Conservation (phyloP, 92 coral and sea anemone species). For the Phenganax marumi region DNA sequence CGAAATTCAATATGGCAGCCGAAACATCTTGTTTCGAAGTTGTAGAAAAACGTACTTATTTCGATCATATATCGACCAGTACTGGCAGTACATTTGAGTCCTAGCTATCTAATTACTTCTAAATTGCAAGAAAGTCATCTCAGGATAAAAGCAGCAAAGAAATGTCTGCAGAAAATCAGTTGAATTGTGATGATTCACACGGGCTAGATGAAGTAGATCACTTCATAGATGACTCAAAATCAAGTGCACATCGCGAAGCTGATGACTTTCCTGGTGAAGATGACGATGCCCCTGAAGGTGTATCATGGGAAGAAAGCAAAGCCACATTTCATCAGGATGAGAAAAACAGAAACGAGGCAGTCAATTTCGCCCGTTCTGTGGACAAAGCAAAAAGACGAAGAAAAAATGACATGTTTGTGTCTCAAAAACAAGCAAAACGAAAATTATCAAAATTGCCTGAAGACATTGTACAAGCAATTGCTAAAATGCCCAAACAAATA, state of each 20-base stretch:
- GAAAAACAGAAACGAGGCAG: conserved; percentile 60
- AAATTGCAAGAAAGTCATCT: neutral
- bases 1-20: conserved; percentile 12
- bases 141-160: neutral
- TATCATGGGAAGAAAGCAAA: conserved; percentile 76
- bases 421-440: conserved; percentile 57
- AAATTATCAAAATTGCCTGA: conserved; percentile 69
- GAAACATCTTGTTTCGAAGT: neutral
- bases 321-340: conserved; percentile 60
- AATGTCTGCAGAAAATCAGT: neutral
- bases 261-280: conserved; percentile 18
- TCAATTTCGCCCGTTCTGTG: conserved; percentile 51
- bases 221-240: neutral
- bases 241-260: neutral
- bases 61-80: neutral
- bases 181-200: conserved; percentile 1
- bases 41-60: neutral
- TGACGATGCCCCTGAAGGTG: conserved; percentile 75
- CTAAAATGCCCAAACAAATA: conserved; percentile 56
- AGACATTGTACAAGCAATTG: conserved; percentile 71
- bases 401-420: conserved; percentile 60
- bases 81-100: neutral
- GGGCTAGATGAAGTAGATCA: neutral
- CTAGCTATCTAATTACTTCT: neutral
- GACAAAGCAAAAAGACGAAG: conserved; percentile 70